Base-by-base conservation (phyloP, 92 coral and sea anemone genomes). In the Pocillopora grandis region DNA sequence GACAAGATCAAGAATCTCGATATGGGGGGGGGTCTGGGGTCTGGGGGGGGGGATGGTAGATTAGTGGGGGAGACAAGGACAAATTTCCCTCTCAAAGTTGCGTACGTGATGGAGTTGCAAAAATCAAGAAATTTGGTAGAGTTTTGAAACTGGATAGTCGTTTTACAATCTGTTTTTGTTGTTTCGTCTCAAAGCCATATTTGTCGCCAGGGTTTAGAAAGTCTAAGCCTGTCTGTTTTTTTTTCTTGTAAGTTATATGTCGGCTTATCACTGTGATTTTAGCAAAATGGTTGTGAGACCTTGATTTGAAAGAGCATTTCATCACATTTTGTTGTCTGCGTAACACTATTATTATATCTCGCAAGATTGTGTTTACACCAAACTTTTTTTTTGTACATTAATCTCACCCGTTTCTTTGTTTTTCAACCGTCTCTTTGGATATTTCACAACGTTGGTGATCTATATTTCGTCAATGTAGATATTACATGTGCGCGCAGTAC, bases 91-190 rank as follows among this genome's bases (percentile, higher is more conserved):
- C 21, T 16, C 52, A 52, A 52, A 19, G 23, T 58, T 56, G 62
- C 56, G 21, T 35, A 52, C 56, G 11, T 10, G 36, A 74, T 13
- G n/a, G 23, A 52, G 20, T 37, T 11, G 78, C n/a, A 36, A 49
- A 73, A 74, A n/a, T 17, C 2, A 42, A 12, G 78, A 33, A 27
- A 58, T 52, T 74, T 74, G 15, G 15, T 10, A 62, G 20, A 10
- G 48, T 37, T 63, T 63, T 33, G 14, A 66, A 75, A 79, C 82
- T 36, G 72, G 14, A 18, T 33, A 33, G 42, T 36, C 42, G 69
- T 59, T 80, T 80, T 67, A 55, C 52, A 3, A 11, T 70, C 85
- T 81, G 77, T 81, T 81, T 70, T 48, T 81, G 78, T 71, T 81
- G 14, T 81, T 77, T 59, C 85, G 77, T 71, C 85, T 18, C 62